Percentiles rank a stretch among this genome's conserved stretches.
Evolutionary conservation across 2,888 invertebrate genomes (phyloP).

Genomic region (Ellobium chinense): DNA sequence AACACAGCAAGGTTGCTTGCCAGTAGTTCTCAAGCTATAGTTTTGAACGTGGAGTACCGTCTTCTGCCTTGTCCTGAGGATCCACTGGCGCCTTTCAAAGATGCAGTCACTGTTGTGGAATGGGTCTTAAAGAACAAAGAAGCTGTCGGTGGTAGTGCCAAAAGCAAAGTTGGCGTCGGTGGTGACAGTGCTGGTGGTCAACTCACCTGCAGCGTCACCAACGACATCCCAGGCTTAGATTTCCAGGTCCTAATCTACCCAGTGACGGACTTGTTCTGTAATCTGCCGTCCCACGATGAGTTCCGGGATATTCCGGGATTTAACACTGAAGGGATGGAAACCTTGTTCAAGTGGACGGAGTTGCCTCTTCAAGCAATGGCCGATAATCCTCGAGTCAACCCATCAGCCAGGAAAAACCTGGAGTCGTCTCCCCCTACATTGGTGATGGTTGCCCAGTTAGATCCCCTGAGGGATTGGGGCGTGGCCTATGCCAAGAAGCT

Average conservation of each 20-base stretch:
- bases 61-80: constrained; percentile 9
- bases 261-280: not conserved
- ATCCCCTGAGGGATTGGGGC: not conserved
- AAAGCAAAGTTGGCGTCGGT: constrained; percentile 22
- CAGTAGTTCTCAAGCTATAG: not conserved
- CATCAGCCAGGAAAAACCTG: not conserved
- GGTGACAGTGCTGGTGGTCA: constrained; percentile 35
- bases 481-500: not conserved
- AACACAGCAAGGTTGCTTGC: not conserved
- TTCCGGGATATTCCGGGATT: constrained; percentile 7
- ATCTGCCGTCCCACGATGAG: not conserved
- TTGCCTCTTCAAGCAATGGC: not conserved
- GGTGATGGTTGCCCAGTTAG: constrained; percentile 9
- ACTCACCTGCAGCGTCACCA: not conserved
- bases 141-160: not conserved
- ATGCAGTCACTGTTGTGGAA: not conserved
- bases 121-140: constrained; percentile 14
- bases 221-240: constrained; percentile 1
- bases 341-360: not conserved
- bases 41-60: constrained; percentile 26
- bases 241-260: constrained; percentile 26
- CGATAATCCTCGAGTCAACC: not conserved
- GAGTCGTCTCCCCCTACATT: not conserved
- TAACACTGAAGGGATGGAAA: not conserved
- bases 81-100: constrained; percentile 18